These are phyloP conservation scores for Acanthiza pusilla DNA, from an alignment of 2,797 vertebrate species.

Conservation along the genomic window DNA sequence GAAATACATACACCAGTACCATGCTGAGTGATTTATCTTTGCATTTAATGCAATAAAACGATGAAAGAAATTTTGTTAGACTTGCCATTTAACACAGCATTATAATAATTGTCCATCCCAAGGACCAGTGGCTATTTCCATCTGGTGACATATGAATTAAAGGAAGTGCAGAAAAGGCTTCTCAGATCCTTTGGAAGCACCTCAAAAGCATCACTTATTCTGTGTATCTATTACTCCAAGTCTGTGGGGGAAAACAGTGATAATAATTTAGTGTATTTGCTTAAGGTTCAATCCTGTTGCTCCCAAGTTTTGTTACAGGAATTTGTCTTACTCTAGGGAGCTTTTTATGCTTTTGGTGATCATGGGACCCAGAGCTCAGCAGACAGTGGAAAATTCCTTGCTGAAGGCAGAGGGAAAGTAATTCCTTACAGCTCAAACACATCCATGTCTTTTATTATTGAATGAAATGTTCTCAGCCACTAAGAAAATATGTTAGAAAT, in stretches of 20 bases:
- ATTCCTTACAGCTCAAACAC: neutral
- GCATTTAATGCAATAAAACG: neutral
- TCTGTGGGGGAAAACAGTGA: neutral
- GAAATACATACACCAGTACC: fast-evolving
- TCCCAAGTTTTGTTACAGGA: neutral
- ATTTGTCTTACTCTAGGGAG: neutral
- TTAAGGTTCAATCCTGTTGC: neutral
- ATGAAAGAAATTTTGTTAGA: neutral
- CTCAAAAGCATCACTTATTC: neutral
- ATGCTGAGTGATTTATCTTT: neutral
- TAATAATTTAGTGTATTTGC: neutral
- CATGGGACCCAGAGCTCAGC: neutral
- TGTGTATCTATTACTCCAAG: fast-evolving
- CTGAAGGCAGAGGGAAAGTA: neutral
- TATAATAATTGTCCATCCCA: neutral
- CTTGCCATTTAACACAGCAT: neutral
- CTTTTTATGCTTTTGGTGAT: neutral
- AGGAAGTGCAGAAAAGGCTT: neutral
- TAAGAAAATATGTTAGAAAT: neutral
- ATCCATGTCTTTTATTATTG: fast-evolving
- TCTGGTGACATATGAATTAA: neutral
- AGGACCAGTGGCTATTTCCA: neutral
- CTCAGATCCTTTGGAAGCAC: neutral
- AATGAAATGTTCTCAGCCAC: neutral
- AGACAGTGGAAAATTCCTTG: neutral